These are phyloP conservation scores for Sebastes flavidus DNA, from an alignment of 2,797 vertebrate species.

Conservation along the genomic window DNA sequence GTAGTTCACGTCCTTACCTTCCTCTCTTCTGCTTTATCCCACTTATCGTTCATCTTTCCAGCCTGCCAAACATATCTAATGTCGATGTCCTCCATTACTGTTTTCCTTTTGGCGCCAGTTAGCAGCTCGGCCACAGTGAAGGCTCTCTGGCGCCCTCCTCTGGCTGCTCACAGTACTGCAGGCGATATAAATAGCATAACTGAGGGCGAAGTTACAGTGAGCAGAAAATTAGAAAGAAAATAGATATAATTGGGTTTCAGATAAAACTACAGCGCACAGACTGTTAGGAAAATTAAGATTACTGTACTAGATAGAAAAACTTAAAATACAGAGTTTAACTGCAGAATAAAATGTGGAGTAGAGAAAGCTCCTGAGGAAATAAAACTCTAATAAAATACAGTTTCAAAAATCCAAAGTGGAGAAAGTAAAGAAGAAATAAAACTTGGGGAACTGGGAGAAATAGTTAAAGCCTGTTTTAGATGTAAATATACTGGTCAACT, in stretches of 20 bases:
- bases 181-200: neutral
- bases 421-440: slow-evolving; percentile 7
- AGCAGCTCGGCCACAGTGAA: neutral
- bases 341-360: neutral
- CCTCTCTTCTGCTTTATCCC: neutral
- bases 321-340: slow-evolving; percentile 10
- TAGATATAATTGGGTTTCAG: neutral
- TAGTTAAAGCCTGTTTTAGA: neutral
- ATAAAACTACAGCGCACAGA: neutral
- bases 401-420: neutral
- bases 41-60: neutral
- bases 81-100: slow-evolving; percentile 26
- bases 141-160: slow-evolving; percentile 61
- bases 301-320: neutral
- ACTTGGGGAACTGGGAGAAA: neutral
- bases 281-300: neutral
- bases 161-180: slow-evolving; percentile 29
- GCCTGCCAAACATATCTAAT: slow-evolving; percentile 6
- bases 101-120: neutral
- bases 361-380: neutral
- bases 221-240: neutral
- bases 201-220: neutral
- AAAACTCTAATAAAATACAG: neutral
- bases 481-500: neutral
- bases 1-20: neutral